These are phyloP conservation scores for Poeciliopsis turrubarensis DNA, from an alignment of 2,113 vertebrate species.

Conservation along the genomic window DNA sequence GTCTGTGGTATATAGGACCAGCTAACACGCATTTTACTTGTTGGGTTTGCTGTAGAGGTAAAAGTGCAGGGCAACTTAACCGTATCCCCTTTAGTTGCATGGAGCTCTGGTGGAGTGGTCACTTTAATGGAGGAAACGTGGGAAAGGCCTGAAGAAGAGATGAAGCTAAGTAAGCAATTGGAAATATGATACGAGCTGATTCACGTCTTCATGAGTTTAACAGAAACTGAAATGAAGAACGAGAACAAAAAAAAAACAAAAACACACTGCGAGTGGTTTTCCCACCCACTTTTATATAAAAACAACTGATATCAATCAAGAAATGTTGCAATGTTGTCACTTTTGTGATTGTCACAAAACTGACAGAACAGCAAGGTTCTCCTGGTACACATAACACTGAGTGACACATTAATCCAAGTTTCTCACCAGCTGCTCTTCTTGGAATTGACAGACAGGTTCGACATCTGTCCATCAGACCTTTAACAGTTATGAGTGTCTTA, in stretches of 20 bases:
- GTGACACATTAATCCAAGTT: background rate
- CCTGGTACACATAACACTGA: conserved; percentile 14
- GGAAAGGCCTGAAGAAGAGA: conserved; percentile 64
- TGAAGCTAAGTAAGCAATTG: background rate
- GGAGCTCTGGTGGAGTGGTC: conserved; percentile 77
- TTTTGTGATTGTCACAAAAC: background rate
- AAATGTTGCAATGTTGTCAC: background rate
- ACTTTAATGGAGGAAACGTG: conserved; percentile 79
- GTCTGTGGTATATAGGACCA: conserved; percentile 85
- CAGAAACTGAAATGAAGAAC: background rate
- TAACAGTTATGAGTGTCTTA: too few relatives aligned
- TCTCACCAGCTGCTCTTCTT: too few relatives aligned
- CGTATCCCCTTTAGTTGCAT: conserved; percentile 79
- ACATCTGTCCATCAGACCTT: too few relatives aligned
- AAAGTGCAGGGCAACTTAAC: conserved; percentile 86
- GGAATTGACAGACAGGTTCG: too few relatives aligned
- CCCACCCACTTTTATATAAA: background rate
- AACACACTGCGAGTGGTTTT: background rate
- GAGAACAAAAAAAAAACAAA: background rate
- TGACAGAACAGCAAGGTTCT: conserved; percentile 13
- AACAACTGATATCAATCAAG: background rate
- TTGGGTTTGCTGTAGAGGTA: conserved; percentile 79
- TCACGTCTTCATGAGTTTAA: conserved; percentile 1
- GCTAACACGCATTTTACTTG: conserved; percentile 84
- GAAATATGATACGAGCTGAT: background rate